phyloP scores from a whole-genome alignment of 1,140 invertebrate species.

The Drosophila sucinea region DNA sequence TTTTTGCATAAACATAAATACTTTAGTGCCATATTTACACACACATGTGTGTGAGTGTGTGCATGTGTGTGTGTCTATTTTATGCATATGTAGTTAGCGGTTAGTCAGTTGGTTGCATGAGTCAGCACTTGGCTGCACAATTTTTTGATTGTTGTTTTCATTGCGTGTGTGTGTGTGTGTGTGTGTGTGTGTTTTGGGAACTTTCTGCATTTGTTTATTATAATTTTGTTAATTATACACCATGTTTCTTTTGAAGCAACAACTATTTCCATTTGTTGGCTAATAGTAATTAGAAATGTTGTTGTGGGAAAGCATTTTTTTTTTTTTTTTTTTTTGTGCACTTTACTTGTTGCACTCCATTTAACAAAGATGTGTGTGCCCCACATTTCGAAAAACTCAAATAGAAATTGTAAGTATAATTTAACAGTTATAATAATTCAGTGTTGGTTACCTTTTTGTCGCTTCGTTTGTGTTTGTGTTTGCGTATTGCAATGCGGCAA shows the following conservation, averaged over 20 bases:
- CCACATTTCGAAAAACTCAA: constrained; percentile 4
- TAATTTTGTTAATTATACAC: constrained; percentile 63
- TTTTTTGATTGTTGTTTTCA: constrained; percentile 45
- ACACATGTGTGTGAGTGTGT: neutral
- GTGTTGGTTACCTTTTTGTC: constrained; percentile 30
- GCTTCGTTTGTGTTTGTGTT: constrained; percentile 19
- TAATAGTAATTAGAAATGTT: neutral
- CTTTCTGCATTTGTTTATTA: constrained; percentile 49
- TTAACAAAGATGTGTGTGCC: neutral
- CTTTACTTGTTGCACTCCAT: neutral
- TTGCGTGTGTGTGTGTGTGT: neutral
- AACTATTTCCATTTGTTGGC: constrained; percentile 1
- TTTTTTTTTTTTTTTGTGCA: neutral
- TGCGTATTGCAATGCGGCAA: constrained; percentile 53
- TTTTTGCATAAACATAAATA: constrained; percentile 29
- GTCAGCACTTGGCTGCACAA: constrained; percentile 14
- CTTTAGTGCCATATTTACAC: constrained; percentile 1
- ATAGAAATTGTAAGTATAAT: constrained; percentile 20
- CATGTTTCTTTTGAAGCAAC: constrained; percentile 1
- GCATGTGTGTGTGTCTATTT: neutral
- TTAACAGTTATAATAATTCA: constrained; percentile 55
- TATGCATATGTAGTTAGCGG: constrained; percentile 26
- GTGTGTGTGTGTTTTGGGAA: no score
- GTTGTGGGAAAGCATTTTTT: neutral
- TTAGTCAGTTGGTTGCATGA: constrained; percentile 56